Evolutionary conservation across 2,888 invertebrate genomes (phyloP), one percentile per base, ranked within the genome.

Genomic region (Cotesia congregata): DNA sequence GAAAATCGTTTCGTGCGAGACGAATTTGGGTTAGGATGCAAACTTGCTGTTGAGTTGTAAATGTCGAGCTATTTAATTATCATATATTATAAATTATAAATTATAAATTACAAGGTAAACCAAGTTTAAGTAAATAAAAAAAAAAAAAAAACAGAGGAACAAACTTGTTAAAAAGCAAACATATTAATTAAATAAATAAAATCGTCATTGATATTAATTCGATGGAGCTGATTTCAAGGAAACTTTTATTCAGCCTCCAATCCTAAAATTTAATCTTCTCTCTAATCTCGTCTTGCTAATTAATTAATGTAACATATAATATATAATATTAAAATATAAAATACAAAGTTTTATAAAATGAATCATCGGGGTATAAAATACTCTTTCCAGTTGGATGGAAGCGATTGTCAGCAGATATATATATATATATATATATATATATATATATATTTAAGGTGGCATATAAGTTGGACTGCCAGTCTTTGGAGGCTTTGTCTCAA

Each of bases 1-100:
- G 79, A 82, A 81, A 80, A 81, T 80, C 72, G 69, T 68, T 77
- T 77, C 64, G 76, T 80, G 78, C 77, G 78, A 70, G 71, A 60
- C 39, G 65, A 79, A 77, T 82, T 82, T 79, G 79, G 82, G 79
- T 80, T 80, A 81, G 79, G 72, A 75, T 76, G 73, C 65, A 77
- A 67, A 61, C 61, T 30, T 50, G 12, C 50, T 50, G 50, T 12
- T 50, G 50, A 50, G 50, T 50, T 50, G 12, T 50, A 50, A 50
- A 50, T 50, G 50, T 12, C 50, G 50, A 50, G 50, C 1, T 50
- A 50, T 50, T 50, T 50, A 50, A 50, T 50, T 12, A 50, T 12
- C 50, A 50, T 12, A 12, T 50, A 30, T 30, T 30, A 30, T 30
- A 30, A 30, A 30, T 30, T 30, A 30, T 30, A 30, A 30, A 30